Evolutionary conservation across 2,888 invertebrate genomes (phyloP).

Genomic region (Trypoxylon attenuatum): DNA sequence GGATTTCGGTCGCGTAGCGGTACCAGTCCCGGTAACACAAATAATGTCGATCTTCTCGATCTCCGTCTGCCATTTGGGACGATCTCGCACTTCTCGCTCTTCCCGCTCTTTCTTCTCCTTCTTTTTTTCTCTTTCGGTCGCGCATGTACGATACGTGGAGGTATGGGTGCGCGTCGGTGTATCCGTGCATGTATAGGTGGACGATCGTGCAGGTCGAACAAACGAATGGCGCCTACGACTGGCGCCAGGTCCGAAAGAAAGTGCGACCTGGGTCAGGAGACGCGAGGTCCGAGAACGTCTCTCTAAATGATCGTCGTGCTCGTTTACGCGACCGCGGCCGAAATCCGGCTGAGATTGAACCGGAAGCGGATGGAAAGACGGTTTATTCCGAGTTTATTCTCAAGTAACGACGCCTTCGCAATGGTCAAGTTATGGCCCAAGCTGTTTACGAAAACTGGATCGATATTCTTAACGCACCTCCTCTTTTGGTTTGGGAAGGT

Average conservation of each 20-base stretch:
- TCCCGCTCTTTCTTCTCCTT: conserved; percentile 6
- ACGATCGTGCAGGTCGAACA: conserved; percentile 30
- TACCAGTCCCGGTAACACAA: conserved; percentile 55
- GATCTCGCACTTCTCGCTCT: too few relatives aligned
- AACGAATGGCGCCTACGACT: conserved; percentile 64
- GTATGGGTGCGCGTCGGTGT: too few relatives aligned
- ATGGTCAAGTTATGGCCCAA: too few relatives aligned
- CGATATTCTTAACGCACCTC: not conserved
- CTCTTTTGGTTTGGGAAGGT: not conserved
- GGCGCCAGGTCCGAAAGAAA: conserved; percentile 63
- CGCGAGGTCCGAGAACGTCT: conserved; percentile 25
- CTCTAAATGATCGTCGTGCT: conserved; percentile 52
- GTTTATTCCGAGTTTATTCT: too few relatives aligned
- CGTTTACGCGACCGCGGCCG: conserved; percentile 42
- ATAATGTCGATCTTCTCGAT: conserved; percentile 53
- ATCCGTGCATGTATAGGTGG: not conserved
- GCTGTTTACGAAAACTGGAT: too few relatives aligned
- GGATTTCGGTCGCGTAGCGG: conserved; percentile 64
- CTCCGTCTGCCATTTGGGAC: conserved; percentile 46
- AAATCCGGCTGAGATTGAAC: conserved; percentile 56
- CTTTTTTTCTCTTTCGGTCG: not conserved
- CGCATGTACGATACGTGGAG: not conserved
- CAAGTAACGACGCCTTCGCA: too few relatives aligned
- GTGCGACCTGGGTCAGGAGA: conserved; percentile 57
- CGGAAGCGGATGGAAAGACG: too few relatives aligned